Evolutionary conservation across 2,888 invertebrate genomes (phyloP), one percentile per base, ranked within the genome.

Genomic region (Phyllotreta striolata): DNA sequence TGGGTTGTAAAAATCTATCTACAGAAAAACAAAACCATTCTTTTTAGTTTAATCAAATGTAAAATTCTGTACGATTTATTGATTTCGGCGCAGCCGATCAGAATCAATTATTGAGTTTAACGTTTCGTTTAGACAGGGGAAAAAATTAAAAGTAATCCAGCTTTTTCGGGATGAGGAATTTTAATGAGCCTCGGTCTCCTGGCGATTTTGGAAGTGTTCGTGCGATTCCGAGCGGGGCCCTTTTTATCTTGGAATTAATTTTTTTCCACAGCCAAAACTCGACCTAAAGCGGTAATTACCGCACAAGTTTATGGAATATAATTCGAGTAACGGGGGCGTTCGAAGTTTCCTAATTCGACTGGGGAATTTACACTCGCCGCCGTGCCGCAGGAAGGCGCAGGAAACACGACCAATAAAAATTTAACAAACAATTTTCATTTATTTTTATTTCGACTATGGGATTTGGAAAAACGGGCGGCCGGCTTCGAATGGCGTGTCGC

Each of bases 231-330:
- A 44, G 9, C 44, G 7, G 12, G 44, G 10, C 47, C 62, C 56
- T 43, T 56, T 64, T 64, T 64, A 64, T 60, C 64, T 64, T 64
- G 47, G 55, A 55, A 64, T 60, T 64, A 62, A 62, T 62, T 58
- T 65, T 65, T 57, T 55, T 24, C 4, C 24, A 1, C 24, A 4
- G 40, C 49, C 55, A 54, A 62, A 62, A 52, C 57, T 58, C 62
- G 49, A 41, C 40, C 54, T 49, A 37, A 58, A 62, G 49, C 39
- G 41, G 57, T 58, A 64, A 64, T 62, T 61, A 64, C 34, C 35
- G 35, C 24, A 46, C 6, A 63, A 62, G 60, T 56, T 54, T 62
- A 58, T 54, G 49, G 49, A 40, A 49, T 49, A n/a, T 44, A 58
- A 58, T 57, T 57, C 49, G 40, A 49, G 57, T 57, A 57, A 49